Evolutionary conservation across 2,113 vertebrate genomes (phyloP).

Genomic region (Sturnira hondurensis): DNA sequence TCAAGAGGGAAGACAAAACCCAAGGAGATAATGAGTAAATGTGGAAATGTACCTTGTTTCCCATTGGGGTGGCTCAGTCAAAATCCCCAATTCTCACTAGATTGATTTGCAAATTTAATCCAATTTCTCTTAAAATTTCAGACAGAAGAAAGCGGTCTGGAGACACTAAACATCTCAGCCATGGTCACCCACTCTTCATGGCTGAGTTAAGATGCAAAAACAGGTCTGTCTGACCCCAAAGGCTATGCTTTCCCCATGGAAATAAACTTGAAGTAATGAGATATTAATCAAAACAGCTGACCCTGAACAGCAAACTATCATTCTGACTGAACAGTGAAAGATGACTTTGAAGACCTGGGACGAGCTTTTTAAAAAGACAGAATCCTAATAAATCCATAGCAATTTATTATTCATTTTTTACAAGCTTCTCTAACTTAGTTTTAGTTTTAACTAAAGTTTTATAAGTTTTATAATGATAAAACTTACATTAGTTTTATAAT

Average conservation of each 20-base stretch:
- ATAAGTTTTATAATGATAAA: no score
- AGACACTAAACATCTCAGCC: not conserved
- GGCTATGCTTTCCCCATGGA: not conserved
- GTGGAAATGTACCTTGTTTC: not conserved
- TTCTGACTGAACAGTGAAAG: not conserved
- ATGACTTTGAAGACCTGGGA: not conserved
- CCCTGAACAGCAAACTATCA: not conserved
- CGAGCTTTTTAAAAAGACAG: not conserved
- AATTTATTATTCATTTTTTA: not conserved
- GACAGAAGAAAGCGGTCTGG: not conserved
- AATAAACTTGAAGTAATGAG: not conserved
- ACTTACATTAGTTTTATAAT: constrained; percentile 15
- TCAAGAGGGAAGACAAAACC: not conserved
- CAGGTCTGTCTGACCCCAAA: not conserved
- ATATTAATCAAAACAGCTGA: not conserved
- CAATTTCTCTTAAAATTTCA: constrained; percentile 9
- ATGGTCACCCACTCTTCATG: not conserved
- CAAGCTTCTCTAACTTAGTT: not conserved
- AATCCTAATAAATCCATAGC: not conserved
- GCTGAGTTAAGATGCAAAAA: constrained; percentile 9
- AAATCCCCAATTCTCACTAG: constrained; percentile 16
- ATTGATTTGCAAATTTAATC: constrained; percentile 9
- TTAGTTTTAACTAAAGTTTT: no score
- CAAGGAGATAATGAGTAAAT: not conserved
- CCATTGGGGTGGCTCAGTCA: not conserved